Evolutionary conservation across 2,113 vertebrate genomes (phyloP).

Genomic region (Halichoeres trimaculatus): DNA sequence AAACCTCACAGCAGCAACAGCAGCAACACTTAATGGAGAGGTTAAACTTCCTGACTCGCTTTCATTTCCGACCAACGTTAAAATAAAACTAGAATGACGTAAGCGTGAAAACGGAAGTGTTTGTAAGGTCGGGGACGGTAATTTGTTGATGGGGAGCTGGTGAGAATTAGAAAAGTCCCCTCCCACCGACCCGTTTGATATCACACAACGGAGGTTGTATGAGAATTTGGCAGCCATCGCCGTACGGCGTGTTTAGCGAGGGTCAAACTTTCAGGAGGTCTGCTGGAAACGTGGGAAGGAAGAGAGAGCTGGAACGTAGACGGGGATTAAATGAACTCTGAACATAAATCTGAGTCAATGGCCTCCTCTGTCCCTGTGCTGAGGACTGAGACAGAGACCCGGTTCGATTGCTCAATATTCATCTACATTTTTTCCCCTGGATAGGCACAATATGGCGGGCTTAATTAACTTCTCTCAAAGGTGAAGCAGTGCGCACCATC

Average conservation of each 20-base stretch:
- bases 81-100: slow-evolving; percentile 17
- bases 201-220: slow-evolving; percentile 89
- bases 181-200: slow-evolving; percentile 86
- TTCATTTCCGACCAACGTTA: neutral
- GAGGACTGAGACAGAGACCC: slow-evolving; percentile 91
- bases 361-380: slow-evolving; percentile 91
- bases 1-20: slow-evolving; percentile 15
- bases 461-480: slow-evolving; percentile 99
- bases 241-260: slow-evolving; percentile 88
- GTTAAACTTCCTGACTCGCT: slow-evolving; percentile 21
- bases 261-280: slow-evolving; percentile 90
- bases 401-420: slow-evolving; percentile 99
- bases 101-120: slow-evolving; percentile 80
- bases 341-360: slow-evolving; percentile 95
- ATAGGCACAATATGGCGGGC: slow-evolving; percentile 98
- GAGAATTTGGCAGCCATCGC: slow-evolving; percentile 90
- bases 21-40: slow-evolving; percentile 24
- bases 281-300: slow-evolving; percentile 93
- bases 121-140: slow-evolving; percentile 89
- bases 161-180: slow-evolving; percentile 89
- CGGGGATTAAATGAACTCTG: slow-evolving; percentile 94
- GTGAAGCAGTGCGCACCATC: slow-evolving; percentile 99
- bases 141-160: slow-evolving; percentile 84
- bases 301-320: slow-evolving; percentile 87
- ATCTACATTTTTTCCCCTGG: slow-evolving; percentile 96